Conservation (phyloP, 2,113 vertebrate species). For the Dascyllus trimaculatus region DNA sequence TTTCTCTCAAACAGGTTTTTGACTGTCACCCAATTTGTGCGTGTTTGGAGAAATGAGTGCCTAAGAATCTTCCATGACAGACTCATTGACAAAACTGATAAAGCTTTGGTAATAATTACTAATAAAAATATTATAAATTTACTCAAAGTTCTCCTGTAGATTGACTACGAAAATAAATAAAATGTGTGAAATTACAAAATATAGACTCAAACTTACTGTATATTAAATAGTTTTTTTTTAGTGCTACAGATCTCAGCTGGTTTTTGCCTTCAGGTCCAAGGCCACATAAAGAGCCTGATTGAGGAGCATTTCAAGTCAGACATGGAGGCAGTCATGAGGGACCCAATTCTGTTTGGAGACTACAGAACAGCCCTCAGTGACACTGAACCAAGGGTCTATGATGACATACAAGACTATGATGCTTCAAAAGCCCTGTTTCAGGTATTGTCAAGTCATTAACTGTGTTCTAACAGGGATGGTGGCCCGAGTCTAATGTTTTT, state of each 20-base stretch:
- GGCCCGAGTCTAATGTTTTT: not conserved
- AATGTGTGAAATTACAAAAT: not conserved
- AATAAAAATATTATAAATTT: not conserved
- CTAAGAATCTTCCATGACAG: constrained; percentile 96
- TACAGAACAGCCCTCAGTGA: constrained; percentile 90
- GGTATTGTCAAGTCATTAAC: constrained; percentile 76
- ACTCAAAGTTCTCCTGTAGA: not conserved
- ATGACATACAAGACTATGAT: constrained; percentile 95
- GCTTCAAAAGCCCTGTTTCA: constrained; percentile 93
- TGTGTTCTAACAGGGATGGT: not conserved
- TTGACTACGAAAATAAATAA: not conserved
- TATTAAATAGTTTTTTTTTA: not conserved
- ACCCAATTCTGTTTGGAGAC: constrained; percentile 96
- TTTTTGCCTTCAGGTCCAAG: constrained; percentile 87
- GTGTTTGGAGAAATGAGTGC: constrained; percentile 97
- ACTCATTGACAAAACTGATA: constrained; percentile 91
- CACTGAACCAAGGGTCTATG: constrained; percentile 90
- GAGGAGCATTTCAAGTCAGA: constrained; percentile 86
- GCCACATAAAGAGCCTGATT: constrained; percentile 85
- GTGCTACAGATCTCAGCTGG: not conserved
- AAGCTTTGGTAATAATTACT: constrained; percentile 85
- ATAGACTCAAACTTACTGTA: not conserved
- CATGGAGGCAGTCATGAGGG: constrained; percentile 86
- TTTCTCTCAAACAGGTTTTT: constrained; percentile 85
- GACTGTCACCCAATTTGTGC: constrained; percentile 90